These are phyloP conservation scores for Leiothrix lutea DNA, from an alignment of 2,113 vertebrate species.

Conservation along the genomic window DNA sequence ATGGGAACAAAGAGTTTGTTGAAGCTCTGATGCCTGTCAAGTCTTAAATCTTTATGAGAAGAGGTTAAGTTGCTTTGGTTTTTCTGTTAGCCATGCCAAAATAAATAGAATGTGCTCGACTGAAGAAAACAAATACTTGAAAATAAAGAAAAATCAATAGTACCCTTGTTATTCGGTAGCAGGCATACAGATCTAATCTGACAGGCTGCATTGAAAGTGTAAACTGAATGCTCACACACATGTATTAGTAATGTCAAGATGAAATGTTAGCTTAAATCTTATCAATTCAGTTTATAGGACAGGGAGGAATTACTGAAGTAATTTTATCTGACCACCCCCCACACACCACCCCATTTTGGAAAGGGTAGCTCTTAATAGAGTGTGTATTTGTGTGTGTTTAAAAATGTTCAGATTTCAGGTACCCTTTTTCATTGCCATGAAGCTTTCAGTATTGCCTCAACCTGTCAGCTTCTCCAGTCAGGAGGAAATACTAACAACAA, in stretches of 20 bases:
- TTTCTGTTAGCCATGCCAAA: slow-evolving; percentile 23
- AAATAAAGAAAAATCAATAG: slow-evolving; percentile 60
- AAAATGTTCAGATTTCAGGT: neutral
- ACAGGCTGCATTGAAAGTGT: slow-evolving; percentile 27
- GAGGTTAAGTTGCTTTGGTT: slow-evolving; percentile 32
- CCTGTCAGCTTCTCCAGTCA: slow-evolving; percentile 8
- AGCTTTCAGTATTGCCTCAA: slow-evolving; percentile 33
- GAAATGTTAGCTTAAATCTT: slow-evolving; percentile 42
- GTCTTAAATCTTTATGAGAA: slow-evolving; percentile 22
- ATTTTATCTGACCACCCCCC: neutral
- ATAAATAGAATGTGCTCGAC: slow-evolving; percentile 47
- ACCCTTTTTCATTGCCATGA: neutral
- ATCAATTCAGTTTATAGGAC: neutral
- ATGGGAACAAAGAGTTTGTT: neutral
- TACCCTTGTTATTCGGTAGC: slow-evolving; percentile 57
- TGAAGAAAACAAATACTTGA: slow-evolving; percentile 66
- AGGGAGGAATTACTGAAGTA: neutral
- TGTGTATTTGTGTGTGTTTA: neutral
- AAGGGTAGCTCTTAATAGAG: neutral
- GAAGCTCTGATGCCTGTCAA: neutral
- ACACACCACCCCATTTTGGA: neutral
- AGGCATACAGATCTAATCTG: slow-evolving; percentile 51
- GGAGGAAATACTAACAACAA: slow-evolving; percentile 30
- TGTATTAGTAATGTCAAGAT: slow-evolving; percentile 44
- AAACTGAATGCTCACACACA: slow-evolving; percentile 27